phyloP scores from a whole-genome alignment of 2,797 vertebrate species.

The Malacoraja senta region DNA sequence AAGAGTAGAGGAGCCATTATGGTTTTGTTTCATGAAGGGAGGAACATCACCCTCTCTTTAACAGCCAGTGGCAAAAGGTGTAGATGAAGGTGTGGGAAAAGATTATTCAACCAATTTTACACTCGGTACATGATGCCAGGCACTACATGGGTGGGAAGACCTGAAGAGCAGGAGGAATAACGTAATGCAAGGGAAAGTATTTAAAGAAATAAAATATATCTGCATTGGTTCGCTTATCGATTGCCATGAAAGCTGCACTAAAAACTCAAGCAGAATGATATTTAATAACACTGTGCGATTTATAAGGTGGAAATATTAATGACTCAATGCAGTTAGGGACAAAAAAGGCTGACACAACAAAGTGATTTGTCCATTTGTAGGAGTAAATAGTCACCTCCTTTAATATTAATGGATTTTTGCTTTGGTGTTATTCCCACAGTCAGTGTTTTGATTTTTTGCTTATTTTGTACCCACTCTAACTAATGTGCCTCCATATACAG shows the following conservation, averaged over 20 bases:
- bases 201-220: neutral
- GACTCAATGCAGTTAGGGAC: neutral
- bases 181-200: neutral
- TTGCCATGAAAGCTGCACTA: neutral
- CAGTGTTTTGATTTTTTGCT: neutral
- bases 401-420: constrained; percentile 5
- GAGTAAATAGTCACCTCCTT: neutral
- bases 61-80: neutral
- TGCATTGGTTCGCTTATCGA: neutral
- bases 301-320: neutral
- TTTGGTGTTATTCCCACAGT: neutral
- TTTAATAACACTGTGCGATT: neutral
- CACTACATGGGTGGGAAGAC: neutral
- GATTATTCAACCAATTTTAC: neutral
- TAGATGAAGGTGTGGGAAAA: neutral
- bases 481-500: neutral
- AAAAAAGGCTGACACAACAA: neutral
- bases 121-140: no score
- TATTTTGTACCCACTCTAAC: neutral
- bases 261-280: neutral
- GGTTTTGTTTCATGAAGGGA: neutral
- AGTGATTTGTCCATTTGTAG: neutral
- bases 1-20: neutral
- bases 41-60: neutral
- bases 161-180: neutral